Conservation (phyloP, 2,113 vertebrate species). For the Siniperca knerii region DNA sequence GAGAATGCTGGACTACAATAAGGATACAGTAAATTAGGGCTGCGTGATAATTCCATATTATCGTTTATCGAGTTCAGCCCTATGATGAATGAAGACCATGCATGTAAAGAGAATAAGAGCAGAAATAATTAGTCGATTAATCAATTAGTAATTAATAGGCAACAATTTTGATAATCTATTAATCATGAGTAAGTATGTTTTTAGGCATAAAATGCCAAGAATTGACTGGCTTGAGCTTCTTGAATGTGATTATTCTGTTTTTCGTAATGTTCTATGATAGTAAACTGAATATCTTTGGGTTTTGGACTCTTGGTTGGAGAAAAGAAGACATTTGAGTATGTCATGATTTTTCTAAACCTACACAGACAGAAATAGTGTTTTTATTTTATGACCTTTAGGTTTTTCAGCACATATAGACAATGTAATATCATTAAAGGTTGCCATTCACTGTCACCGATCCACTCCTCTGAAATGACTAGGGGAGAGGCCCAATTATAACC, state of each 20-base stretch:
- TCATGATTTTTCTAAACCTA: background rate
- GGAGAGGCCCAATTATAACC: conserved; percentile 76
- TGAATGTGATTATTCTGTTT: background rate
- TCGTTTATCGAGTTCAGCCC: background rate
- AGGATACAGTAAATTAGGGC: background rate
- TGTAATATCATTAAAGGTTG: conserved; percentile 41
- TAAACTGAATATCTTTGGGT: background rate
- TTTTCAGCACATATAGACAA: conserved; percentile 25
- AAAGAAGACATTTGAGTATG: background rate
- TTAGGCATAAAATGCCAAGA: background rate
- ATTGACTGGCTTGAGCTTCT: background rate
- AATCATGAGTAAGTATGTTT: background rate
- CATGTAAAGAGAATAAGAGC: background rate
- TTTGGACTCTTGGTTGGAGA: background rate
- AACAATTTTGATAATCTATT: background rate
- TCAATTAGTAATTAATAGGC: background rate
- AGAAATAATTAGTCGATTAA: background rate
- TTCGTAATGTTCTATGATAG: background rate
- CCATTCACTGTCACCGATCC: conserved; percentile 42
- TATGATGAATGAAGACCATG: background rate
- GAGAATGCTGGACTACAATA: background rate
- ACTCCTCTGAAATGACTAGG: conserved; percentile 51
- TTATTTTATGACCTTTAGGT: conserved; percentile 36
- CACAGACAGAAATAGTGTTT: background rate
- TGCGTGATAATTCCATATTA: background rate